Conservation (phyloP, 2,888 invertebrate species). For the Plusia festucae region DNA sequence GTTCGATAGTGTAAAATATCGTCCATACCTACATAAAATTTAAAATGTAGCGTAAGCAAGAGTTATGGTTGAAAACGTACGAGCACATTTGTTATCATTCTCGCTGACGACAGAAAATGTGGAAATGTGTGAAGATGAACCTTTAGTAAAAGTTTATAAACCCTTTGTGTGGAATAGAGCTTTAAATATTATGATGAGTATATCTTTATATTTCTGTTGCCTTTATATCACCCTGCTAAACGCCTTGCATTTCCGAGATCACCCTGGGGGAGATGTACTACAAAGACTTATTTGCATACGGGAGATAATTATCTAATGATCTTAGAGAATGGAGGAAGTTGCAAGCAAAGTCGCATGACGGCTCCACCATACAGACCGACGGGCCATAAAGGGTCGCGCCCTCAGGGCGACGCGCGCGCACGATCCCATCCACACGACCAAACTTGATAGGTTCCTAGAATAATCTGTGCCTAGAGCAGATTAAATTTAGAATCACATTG, state of each 20-base stretch:
- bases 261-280: constrained; percentile 9
- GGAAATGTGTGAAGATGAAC: constrained; percentile 24
- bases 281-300: constrained; percentile 31
- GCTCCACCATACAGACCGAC: constrained; percentile 41
- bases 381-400: constrained; percentile 67
- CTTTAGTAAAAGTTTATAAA: constrained; percentile 21
- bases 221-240: constrained; percentile 8
- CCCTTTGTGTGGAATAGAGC: constrained; percentile 2
- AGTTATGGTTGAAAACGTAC: constrained; percentile 23
- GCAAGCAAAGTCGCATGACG: constrained; percentile 39
- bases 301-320: constrained; percentile 35
- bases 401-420: constrained; percentile 65
- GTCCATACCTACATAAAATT: constrained; percentile 15
- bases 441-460: constrained; percentile 69
- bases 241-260: constrained; percentile 2
- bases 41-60: constrained; percentile 28
- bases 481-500: constrained; percentile 28
- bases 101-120: constrained; percentile 30
- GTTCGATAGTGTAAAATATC: constrained; percentile 15
- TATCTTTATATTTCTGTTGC: constrained; percentile 2
- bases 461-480: constrained; percentile 56
- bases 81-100: constrained; percentile 37
- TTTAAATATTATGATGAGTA: too few relatives aligned
- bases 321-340: constrained; percentile 30
- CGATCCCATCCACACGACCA: constrained; percentile 72